Evolutionary conservation across 1,140 invertebrate genomes (phyloP), one percentile per base, ranked within the genome.

Genomic region (Euura saliciscinereae): DNA sequence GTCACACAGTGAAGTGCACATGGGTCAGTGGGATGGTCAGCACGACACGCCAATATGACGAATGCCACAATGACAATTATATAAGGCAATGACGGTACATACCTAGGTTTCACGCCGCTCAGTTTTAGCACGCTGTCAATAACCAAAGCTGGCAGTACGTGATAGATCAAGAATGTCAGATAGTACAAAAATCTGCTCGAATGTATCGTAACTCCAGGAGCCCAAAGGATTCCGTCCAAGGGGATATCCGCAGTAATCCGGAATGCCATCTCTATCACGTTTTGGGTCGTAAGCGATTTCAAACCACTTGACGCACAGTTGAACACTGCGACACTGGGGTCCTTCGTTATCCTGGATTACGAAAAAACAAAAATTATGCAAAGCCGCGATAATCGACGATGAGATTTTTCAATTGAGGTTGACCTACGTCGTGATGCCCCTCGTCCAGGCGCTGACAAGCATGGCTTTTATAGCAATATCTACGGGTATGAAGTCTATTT

Each of bases 391-490:
- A 11, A 68, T 68, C 28, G 28, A 28, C 28, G 28, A 28, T 28
- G 28, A 28, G 28, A 28, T 28, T 28, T 28, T 28, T 28, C 28
- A 10, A 59, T 8, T 59, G 6, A 59, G 13, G 0, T 59, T 13
- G 66, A 82, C 84, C 78, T 88, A 93, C 92, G 89, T 89, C 69
- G 87, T 81, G 0, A 88, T 89, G 7, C 91, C 94, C 75, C 93
- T 91, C 71, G 92, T 89, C 92, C 94, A 97, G 0, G 93, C 90
- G 1, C 91, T 89, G 2, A 90, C 89, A 43, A 98, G 91, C 78
- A 97, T 91, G 2, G 91, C 89, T 79, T 96, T 97, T n/a, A 95
- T 93, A 0, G 93, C 92, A 2, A 95, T 80, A 82, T 99, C 97
- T 0, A 96, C 96, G 0, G 97, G 96, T 10, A 98, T 91, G 69